Evolutionary conservation across 2,888 invertebrate genomes (phyloP), one percentile per base, ranked within the genome.

Genomic region (Cephus rjabovi): DNA sequence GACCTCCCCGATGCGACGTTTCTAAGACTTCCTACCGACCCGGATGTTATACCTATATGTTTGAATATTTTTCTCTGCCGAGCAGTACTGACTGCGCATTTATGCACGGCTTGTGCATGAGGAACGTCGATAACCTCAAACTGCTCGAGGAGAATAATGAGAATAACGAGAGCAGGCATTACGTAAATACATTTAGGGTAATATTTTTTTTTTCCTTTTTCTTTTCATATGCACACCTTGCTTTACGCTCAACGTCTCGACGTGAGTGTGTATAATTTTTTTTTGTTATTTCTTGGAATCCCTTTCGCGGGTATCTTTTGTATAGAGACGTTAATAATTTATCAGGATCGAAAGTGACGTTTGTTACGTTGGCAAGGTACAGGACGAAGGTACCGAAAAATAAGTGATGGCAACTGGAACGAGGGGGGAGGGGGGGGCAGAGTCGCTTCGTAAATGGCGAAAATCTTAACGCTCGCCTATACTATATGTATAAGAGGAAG

Each of bases 1-100:
- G 79, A 79, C 79, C 79, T 76, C 31, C 69, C 73, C 79, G 79
- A 37, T 79, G 76, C 79, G 23, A 56, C 56, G 69, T 77, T 79
- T 34, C 30, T 77, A 77, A 12, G 79, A 77, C 76, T 79, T 79
- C 79, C 69, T 33, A 11, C 76, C 74, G 77, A 76, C 79, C 76
- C 79, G 73, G 76, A 34, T 68, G 71, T 69, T 75, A 33, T 76
- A 31, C 34, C 34, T 77, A 35, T 70, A 34, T 75, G 73, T 30
- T 31, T 33, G 56, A 34, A 73, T 76, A 35, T 69, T 34, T 34
- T 70, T 76, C 34, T 33, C 33, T 15, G 9, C 56, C 56, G 23
- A 56, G 56, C 56, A 56, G 56, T 56, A 56, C 56, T 56, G 23
- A 2, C 56, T 56, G 56, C 56, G 56, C 56, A 23, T 23, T 56